Percentiles rank a stretch among this genome's conserved stretches.
Evolutionary conservation across 2,888 invertebrate genomes (phyloP).

Genomic region (Lomographa bimaculata): DNA sequence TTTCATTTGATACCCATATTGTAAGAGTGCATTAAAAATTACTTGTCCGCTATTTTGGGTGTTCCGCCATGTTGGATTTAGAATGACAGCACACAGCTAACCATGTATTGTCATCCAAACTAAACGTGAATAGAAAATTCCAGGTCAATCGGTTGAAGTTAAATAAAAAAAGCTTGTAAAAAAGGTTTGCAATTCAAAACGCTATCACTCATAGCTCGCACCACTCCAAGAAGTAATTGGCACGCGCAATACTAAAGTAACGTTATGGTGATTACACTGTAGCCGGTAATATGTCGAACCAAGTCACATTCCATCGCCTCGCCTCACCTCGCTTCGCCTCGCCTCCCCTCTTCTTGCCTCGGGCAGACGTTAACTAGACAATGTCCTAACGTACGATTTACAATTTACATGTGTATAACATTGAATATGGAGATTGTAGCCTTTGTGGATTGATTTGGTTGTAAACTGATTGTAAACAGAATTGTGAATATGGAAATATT

Average conservation of each 20-base stretch:
- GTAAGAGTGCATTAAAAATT: too few relatives aligned
- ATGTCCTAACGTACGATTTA: slow-evolving; percentile 24
- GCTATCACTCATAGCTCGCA: slow-evolving; percentile 37
- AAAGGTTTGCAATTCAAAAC: too few relatives aligned
- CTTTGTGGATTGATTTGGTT: slow-evolving; percentile 8
- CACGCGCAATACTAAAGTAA: slow-evolving; percentile 73
- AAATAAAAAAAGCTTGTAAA: too few relatives aligned
- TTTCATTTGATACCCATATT: too few relatives aligned
- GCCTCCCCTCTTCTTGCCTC: slow-evolving; percentile 10
- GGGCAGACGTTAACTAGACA: slow-evolving; percentile 26
- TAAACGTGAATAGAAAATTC: too few relatives aligned
- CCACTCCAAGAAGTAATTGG: slow-evolving; percentile 61
- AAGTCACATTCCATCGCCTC: slow-evolving; percentile 21
- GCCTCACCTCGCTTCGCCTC: slow-evolving; percentile 6
- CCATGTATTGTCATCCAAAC: too few relatives aligned
- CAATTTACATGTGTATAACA: too few relatives aligned
- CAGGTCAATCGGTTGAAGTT: too few relatives aligned
- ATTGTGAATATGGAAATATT: too few relatives aligned
- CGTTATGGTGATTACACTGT: slow-evolving; percentile 73
- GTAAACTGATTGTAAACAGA: slow-evolving; percentile 4
- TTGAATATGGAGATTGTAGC: slow-evolving; percentile 16
- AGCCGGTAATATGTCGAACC: slow-evolving; percentile 48
- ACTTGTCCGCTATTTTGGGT: too few relatives aligned
- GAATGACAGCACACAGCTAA: too few relatives aligned
- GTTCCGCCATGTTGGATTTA: too few relatives aligned